A percentile compares a stretch with the other conserved stretches of the same genome.
These are phyloP conservation scores for Tachina lurida DNA, from an alignment of 2,888 invertebrate genomes.

Conservation along the genomic window DNA sequence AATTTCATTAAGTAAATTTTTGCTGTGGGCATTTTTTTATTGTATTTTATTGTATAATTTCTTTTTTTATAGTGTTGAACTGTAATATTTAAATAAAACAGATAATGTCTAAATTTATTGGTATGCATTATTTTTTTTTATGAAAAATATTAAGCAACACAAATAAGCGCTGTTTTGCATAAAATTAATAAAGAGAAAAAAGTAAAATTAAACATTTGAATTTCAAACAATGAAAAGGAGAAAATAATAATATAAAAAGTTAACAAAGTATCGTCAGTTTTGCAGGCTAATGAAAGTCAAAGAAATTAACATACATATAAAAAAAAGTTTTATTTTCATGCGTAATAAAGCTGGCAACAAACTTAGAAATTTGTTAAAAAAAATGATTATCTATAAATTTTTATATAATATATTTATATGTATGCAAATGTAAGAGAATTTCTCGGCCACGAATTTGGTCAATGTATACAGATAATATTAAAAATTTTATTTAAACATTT, in stretches of 20 bases:
- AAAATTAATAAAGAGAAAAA: conserved; percentile 39
- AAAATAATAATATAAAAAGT: neutral
- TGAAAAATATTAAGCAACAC: neutral
- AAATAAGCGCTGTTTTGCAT: conserved; percentile 16
- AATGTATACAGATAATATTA: no score
- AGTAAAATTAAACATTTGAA: conserved; percentile 41
- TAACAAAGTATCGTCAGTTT: no score
- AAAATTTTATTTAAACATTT: no score
- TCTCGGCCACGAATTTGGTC: no score
- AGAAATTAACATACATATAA: no score
- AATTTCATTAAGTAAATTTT: conserved; percentile 29
- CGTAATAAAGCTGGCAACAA: no score
- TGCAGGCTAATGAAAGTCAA: no score
- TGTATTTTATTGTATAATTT: neutral
- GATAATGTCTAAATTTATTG: conserved; percentile 55
- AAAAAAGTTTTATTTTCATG: no score
- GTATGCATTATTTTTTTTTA: conserved; percentile 11
- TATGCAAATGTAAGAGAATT: no score
- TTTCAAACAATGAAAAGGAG: conserved; percentile 22
- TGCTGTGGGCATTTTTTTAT: conserved; percentile 26
- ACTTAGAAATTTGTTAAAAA: no score
- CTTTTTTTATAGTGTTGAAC: neutral
- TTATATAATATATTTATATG: no score
- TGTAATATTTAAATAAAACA: conserved; percentile 34
- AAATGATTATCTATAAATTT: no score